Conservation (phyloP, 2,113 vertebrate species). For the Oryzias melastigma region DNA sequence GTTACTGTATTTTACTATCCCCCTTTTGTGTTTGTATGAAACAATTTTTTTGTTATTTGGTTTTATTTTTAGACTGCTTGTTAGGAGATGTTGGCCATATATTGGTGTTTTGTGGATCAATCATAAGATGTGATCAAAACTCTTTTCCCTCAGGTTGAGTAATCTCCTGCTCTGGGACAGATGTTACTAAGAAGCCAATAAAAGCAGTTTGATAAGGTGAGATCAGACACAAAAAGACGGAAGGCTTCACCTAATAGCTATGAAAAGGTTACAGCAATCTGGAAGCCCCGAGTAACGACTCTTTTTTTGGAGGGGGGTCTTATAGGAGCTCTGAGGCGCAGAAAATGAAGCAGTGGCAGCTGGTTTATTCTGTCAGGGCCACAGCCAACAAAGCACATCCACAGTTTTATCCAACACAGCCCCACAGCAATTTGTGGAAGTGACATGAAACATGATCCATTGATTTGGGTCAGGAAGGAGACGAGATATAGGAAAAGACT, state of each 20-base stretch:
- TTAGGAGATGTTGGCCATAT: neutral
- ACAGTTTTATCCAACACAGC: conserved; percentile 19
- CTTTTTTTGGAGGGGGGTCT: conserved; percentile 36
- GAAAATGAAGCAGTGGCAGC: neutral
- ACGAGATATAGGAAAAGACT: neutral
- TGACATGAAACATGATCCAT: neutral
- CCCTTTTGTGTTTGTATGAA: too few species aligned
- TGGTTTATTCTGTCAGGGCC: conserved; percentile 1
- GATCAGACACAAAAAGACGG: neutral
- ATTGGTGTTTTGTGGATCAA: neutral
- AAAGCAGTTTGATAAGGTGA: neutral
- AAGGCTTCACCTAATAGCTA: neutral
- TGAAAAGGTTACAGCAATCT: neutral
- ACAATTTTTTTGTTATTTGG: too few species aligned
- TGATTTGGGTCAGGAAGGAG: neutral
- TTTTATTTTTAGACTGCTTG: too few species aligned
- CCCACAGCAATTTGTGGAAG: neutral
- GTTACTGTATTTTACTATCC: too few species aligned
- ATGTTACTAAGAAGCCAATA: neutral
- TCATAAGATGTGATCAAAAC: neutral
- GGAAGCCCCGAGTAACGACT: conserved; percentile 13
- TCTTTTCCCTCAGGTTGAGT: neutral
- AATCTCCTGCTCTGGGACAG: neutral
- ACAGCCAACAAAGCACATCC: conserved; percentile 10
- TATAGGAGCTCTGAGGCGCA: conserved; percentile 30